phyloP scores from a whole-genome alignment of 2,888 invertebrate species.

The Exephanes ischioxanthus region DNA sequence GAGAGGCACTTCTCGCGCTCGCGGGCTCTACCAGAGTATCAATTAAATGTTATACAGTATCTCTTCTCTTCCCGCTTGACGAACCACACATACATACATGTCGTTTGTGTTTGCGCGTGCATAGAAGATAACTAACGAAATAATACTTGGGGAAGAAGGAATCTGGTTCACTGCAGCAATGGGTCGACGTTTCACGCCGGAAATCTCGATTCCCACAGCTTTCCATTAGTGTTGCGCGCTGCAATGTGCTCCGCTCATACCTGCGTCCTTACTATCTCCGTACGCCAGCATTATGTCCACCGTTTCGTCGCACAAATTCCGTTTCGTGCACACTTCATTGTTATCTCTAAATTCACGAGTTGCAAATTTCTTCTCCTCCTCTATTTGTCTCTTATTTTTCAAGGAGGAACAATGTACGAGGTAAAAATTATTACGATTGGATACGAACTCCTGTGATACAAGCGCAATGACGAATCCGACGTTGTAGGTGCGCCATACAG shows the following conservation, averaged over 20 bases:
- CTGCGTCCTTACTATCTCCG: not conserved
- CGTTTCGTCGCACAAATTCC: not conserved
- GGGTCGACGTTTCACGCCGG: conserved; percentile 71
- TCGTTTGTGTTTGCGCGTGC: not conserved
- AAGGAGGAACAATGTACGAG: not conserved
- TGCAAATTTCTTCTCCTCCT: not conserved
- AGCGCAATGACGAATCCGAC: too few species aligned
- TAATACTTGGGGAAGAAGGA: conserved; percentile 60
- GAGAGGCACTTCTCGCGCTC: conserved; percentile 45
- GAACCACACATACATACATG: conserved; percentile 24
- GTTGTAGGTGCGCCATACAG: too few species aligned
- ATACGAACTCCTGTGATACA: too few species aligned
- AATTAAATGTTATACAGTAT: conserved; percentile 48
- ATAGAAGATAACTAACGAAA: conserved; percentile 42
- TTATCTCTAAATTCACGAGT: conserved; percentile 2
- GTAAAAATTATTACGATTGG: not conserved
- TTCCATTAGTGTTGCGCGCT: conserved; percentile 69
- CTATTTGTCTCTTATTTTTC: not conserved
- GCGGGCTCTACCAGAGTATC: conserved; percentile 53
- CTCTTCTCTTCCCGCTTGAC: conserved; percentile 44
- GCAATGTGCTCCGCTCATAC: conserved; percentile 34
- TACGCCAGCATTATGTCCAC: conserved; percentile 1
- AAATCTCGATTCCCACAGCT: conserved; percentile 79
- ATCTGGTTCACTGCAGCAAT: conserved; percentile 75
- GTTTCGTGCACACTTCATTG: not conserved